A percentile compares a stretch with the other conserved stretches of the same genome.
These are phyloP conservation scores for Bombus superbus DNA, from an alignment of 1,140 invertebrate species.

Conservation along the genomic window DNA sequence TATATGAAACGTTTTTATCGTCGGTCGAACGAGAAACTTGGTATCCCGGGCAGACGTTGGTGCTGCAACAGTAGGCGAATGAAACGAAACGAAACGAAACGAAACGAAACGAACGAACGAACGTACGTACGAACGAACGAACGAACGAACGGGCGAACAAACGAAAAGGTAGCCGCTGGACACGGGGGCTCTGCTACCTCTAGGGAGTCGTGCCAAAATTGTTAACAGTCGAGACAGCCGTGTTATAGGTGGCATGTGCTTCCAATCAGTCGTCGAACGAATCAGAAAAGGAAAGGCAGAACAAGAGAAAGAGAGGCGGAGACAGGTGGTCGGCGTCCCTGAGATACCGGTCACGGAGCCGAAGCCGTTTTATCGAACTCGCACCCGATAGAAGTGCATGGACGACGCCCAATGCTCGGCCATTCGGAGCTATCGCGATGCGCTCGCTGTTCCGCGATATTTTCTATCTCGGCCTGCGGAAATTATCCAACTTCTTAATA, in stretches of 20 bases:
- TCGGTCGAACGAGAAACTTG: slow-evolving; percentile 9
- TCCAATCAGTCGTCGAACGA: slow-evolving; percentile 60
- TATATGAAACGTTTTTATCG: slow-evolving; percentile 42
- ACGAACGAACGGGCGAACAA: slow-evolving; percentile 17
- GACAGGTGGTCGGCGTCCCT: slow-evolving; percentile 63
- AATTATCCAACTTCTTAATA: slow-evolving; percentile 43
- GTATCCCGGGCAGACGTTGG: slow-evolving; percentile 7
- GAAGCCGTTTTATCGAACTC: slow-evolving; percentile 58
- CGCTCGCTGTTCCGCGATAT: not conserved
- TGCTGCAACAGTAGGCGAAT: slow-evolving; percentile 49
- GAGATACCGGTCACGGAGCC: slow-evolving; percentile 61
- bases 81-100: slow-evolving; percentile 17
- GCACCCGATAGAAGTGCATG: slow-evolving; percentile 38
- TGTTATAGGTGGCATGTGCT: slow-evolving; percentile 68
- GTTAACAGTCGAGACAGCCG: slow-evolving; percentile 65
- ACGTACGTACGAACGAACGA: slow-evolving; percentile 6
- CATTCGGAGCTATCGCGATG: not conserved
- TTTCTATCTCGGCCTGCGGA: slow-evolving; percentile 18
- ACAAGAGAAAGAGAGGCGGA: slow-evolving; percentile 44
- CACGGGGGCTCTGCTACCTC: slow-evolving; percentile 24
- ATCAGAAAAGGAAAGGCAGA: not conserved
- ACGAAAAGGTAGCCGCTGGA: slow-evolving; percentile 33
- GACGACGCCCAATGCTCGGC: slow-evolving; percentile 3
- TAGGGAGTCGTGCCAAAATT: slow-evolving; percentile 68
- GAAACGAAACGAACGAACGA: slow-evolving; percentile 1